Evolutionary conservation across 2,797 vertebrate genomes (phyloP), one percentile per base, ranked within the genome.

Genomic region (Hoplostethus atlanticus): DNA sequence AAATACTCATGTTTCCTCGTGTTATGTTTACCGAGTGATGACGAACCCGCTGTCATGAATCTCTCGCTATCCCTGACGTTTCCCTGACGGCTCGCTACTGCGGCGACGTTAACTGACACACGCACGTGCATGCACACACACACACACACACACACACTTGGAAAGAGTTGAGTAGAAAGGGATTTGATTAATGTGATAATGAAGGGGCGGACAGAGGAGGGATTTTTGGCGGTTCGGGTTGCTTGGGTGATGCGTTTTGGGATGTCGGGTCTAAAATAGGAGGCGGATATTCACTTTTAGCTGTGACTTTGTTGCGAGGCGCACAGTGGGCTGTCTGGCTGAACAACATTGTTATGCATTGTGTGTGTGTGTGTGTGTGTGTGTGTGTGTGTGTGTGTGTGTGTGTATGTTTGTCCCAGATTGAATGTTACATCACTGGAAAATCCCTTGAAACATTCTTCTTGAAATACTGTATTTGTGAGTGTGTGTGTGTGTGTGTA

Each of bases 231-330:
- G 25, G 21, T 48, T 34, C 2, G 16, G 48, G 40, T 1, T 36
- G 6, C 38, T 10, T 21, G 13, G 30, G 11, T 71, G 54, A 71
- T 0, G 12, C 16, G 44, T 68, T 54, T 58, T 56, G 44, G 55
- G 12, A 60, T 38, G 47, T 21, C 38, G 55, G 31, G 34, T 50
- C 30, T 15, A 53, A 61, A 69, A 48, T 36, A 34, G 9, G 13
- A 53, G 16, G n/a, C 15, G 40, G 6, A 44, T 16, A 64, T 74
- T 30, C 5, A 53, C 8, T 30, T 76, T 69, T 62, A 62, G 60
- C 56, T 15, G 44, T 44, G 44, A 67, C 66, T 76, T 70, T 71
- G 67, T 42, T 46, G 30, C 12, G 3, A 6, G 46, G 38, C 46
- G 31, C 28, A 54, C 28, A 47, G 15, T 15, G 50, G 50, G 50